A percentile compares a stretch with the other conserved stretches of the same genome.
Conservation (phyloP, 1,140 invertebrate genomes). For the Diachasmimorpha longicaudata region DNA sequence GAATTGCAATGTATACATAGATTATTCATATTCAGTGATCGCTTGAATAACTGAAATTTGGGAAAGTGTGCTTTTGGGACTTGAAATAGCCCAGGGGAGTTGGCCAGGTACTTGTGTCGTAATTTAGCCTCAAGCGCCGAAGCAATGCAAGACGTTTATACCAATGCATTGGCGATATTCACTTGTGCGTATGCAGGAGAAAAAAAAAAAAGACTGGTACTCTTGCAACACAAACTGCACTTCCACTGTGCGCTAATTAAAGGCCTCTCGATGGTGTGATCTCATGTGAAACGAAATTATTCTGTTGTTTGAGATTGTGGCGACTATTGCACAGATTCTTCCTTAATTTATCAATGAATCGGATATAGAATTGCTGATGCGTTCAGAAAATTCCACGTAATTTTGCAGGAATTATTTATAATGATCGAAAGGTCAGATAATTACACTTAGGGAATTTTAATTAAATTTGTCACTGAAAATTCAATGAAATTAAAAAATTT, state of each 20-base stretch:
- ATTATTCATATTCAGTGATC: too few species aligned
- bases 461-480: too few species aligned
- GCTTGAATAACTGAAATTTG: background rate
- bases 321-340: background rate
- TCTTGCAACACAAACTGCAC: background rate
- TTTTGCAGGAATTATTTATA: background rate
- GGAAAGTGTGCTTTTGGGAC: conserved; percentile 3
- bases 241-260: conserved; percentile 23
- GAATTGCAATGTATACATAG: too few species aligned
- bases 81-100: background rate
- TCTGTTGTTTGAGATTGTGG: background rate
- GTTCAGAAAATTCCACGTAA: too few species aligned
- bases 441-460: too few species aligned
- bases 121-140: background rate
- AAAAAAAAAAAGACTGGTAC: background rate
- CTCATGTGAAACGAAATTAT: conserved; percentile 16
- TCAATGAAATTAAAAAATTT: too few species aligned
- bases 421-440: too few species aligned
- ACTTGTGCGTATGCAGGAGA: background rate
- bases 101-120: background rate
- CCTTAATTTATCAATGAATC: background rate
- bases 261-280: conserved; percentile 14
- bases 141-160: background rate
- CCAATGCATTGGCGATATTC: background rate
- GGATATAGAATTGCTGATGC: background rate